phyloP scores from a whole-genome alignment of 2,113 vertebrate genomes.

The Tupaia chinensis region DNA sequence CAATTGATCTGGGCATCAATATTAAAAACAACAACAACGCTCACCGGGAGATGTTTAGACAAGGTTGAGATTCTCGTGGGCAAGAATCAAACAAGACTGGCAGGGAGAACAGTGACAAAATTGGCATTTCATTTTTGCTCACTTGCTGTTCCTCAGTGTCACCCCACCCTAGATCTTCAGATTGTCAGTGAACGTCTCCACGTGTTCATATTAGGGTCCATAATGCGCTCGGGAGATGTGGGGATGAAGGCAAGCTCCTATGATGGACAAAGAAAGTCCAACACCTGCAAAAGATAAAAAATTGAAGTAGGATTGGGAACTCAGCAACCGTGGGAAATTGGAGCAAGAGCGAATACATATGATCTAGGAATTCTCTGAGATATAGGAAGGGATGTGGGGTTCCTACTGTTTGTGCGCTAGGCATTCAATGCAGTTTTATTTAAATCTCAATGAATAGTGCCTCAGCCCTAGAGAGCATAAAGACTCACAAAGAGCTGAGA shows the following conservation, averaged over 20 bases:
- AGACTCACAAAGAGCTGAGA: conserved; percentile 31
- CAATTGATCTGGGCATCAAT: background rate
- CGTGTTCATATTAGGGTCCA: fast-evolving
- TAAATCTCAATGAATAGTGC: background rate
- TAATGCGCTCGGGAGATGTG: background rate
- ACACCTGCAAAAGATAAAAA: background rate
- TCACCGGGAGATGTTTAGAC: background rate
- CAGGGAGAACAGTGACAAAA: background rate
- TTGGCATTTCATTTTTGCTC: background rate
- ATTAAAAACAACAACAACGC: background rate
- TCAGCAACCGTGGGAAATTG: background rate
- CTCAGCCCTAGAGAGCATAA: background rate
- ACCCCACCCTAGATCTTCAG: background rate
- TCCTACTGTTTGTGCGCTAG: background rate
- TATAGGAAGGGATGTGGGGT: background rate
- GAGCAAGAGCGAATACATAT: background rate
- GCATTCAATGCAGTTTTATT: conserved; percentile 37
- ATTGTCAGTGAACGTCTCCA: background rate
- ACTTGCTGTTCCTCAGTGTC: background rate
- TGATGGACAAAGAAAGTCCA: background rate
- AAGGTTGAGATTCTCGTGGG: background rate
- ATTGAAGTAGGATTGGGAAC: background rate
- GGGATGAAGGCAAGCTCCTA: background rate
- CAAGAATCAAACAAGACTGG: background rate
- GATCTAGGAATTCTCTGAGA: background rate